phyloP scores from a whole-genome alignment of 2,113 vertebrate species.

The Halcyon senegalensis region DNA sequence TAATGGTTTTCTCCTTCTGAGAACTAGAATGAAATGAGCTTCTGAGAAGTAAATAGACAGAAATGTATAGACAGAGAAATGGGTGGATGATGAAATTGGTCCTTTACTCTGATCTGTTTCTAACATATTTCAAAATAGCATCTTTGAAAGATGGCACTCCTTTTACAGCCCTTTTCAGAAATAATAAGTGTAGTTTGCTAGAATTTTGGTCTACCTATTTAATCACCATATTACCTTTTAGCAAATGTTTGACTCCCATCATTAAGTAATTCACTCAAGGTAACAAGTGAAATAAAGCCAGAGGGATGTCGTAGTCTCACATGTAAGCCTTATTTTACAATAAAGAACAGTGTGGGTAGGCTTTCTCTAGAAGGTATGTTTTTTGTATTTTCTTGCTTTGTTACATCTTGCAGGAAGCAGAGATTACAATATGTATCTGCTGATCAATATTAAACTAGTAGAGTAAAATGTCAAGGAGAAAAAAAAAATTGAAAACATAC shows the following conservation, averaged over 20 bases:
- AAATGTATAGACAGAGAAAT: constrained; percentile 3
- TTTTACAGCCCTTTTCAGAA: constrained; percentile 32
- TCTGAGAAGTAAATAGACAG: neutral
- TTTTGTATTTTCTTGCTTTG: constrained; percentile 10
- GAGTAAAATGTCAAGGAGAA: constrained; percentile 55
- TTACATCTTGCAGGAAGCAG: constrained; percentile 33
- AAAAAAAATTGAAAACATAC: constrained; percentile 45
- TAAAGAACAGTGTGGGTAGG: neutral
- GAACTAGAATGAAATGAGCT: neutral
- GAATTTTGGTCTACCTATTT: constrained; percentile 26
- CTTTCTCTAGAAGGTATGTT: neutral
- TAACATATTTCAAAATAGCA: constrained; percentile 34
- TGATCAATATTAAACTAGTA: constrained; percentile 65
- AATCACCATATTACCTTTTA: constrained; percentile 41
- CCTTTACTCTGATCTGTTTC: constrained; percentile 1
- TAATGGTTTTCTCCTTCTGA: neutral
- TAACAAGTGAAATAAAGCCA: constrained; percentile 33
- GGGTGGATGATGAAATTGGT: neutral
- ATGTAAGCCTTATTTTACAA: constrained; percentile 7
- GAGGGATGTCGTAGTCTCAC: neutral
- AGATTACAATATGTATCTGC: constrained; percentile 39
- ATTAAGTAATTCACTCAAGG: constrained; percentile 24
- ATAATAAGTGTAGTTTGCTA: neutral
- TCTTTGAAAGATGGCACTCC: neutral
- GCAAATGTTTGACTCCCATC: constrained; percentile 15